A percentile compares a stretch with the other conserved stretches of the same genome.
phyloP scores from a whole-genome alignment of 2,888 invertebrate species.

The Phengaris arion region DNA sequence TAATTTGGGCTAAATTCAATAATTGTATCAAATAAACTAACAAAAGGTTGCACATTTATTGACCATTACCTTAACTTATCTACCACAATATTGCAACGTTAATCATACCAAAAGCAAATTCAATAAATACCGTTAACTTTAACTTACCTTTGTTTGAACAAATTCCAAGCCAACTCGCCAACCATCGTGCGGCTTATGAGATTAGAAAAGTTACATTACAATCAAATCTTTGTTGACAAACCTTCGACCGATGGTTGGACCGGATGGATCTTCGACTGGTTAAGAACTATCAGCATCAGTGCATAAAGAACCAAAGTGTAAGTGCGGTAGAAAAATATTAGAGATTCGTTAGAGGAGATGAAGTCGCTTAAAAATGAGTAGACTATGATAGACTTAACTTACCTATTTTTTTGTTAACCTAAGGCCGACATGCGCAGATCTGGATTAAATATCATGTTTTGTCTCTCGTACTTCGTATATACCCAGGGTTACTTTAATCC shows the following conservation, averaged over 20 bases:
- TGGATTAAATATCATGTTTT: too few species aligned
- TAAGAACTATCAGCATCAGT: too few species aligned
- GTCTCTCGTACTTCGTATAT: too few species aligned
- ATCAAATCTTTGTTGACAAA: slow-evolving; percentile 16
- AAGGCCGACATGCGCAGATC: not conserved
- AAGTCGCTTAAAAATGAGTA: not conserved
- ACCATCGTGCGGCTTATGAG: slow-evolving; percentile 20
- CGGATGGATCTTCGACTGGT: too few species aligned
- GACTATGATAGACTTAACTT: not conserved
- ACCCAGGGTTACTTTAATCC: too few species aligned
- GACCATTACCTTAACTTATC: not conserved
- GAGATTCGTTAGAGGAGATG: not conserved
- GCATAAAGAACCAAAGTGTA: not conserved
- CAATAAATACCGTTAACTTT: not conserved
- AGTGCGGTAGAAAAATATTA: not conserved
- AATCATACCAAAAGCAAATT: not conserved
- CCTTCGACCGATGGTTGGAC: not conserved
- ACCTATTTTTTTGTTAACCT: not conserved
- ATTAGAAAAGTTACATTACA: slow-evolving; percentile 27
- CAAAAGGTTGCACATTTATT: too few species aligned
- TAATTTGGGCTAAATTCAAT: not conserved
- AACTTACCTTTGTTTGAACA: slow-evolving; percentile 3
- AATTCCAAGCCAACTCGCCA: not conserved
- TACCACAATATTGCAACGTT: not conserved
- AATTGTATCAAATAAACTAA: too few species aligned